Base-by-base conservation (phyloP, 2,797 vertebrate genomes). In the Sebastes kiyomatsui region DNA sequence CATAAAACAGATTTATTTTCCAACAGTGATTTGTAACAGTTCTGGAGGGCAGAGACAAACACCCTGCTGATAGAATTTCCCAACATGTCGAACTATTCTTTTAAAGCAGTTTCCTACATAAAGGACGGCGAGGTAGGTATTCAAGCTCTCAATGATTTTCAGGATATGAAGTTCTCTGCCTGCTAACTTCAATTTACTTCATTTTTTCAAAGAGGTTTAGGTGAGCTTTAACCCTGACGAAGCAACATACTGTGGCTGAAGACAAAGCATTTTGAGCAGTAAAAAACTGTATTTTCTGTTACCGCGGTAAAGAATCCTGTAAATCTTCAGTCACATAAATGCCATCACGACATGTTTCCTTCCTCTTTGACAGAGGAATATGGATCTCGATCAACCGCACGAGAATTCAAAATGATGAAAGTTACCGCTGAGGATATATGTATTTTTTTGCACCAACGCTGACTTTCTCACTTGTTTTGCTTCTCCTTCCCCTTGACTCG, bases 381-480 rank as follows among this genome's bases (percentile, higher is more conserved):
- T 16, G 1, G 13, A 67, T 76, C 67, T 56, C 49, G 16, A 32
- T 67, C 75, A 46, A 18, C 65, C 25, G 6, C 65, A 65, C 7
- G 3, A 14, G 27, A 46, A 77, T 62, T n/a, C n/a, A 22, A 14
- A 79, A 83, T 67, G 14, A 33, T 67, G 23, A 75, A 76, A 54
- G 70, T 80, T 72, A 78, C 66, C 42, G 32, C 52, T 5, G 10
- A 59, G 28, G 56, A 69, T 56, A 54, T 27, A 20, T 33, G 2
- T 30, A 35, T 38, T 9, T 66, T 35, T 56, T 20, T 59, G 25
- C 38, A 20, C 12, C 3, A 18, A 46, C n/a, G 12, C 58, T 46
- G 28, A 72, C 67, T 76, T 62, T 59, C 55, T 65, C 62, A 61
- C 28, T 75, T 80, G 52, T 82, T 81, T 81, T 69, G 52, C 66